phyloP scores from a whole-genome alignment of 2,888 invertebrate species.

The Melolontha melolontha region DNA sequence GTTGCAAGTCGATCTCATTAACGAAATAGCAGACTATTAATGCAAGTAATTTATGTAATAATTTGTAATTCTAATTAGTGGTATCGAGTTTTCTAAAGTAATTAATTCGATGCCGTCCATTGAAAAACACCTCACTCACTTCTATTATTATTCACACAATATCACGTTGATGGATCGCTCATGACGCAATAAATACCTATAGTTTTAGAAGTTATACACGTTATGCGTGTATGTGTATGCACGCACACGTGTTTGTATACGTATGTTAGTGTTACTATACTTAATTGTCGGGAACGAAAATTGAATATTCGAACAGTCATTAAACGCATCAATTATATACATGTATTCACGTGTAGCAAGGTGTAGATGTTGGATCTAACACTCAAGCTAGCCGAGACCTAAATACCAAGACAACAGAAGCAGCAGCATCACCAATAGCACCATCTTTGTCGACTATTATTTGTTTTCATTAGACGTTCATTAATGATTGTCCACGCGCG shows the following conservation, averaged over 20 bases:
- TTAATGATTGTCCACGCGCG: conserved; percentile 45
- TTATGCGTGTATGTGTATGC: conserved; percentile 11
- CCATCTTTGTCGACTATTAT: conserved; percentile 26
- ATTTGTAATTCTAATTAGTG: background rate
- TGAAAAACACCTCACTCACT: background rate
- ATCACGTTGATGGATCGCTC: conserved; percentile 1
- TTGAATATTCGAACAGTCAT: conserved; percentile 31
- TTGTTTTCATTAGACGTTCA: conserved; percentile 43
- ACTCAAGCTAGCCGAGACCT: too few species aligned
- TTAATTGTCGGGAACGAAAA: conserved; percentile 34
- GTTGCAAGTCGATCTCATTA: too few species aligned
- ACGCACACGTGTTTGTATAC: background rate
- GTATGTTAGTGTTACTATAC: conserved; percentile 1
- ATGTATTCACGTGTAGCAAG: conserved; percentile 26
- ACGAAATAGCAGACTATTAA: too few species aligned
- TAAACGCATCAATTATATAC: conserved; percentile 44
- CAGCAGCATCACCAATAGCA: conserved; percentile 10
- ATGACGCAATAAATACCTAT: conserved; percentile 28
- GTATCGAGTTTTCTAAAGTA: conserved; percentile 20
- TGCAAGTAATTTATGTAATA: too few species aligned
- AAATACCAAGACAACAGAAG: conserved; percentile 16
- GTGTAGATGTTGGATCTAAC: too few species aligned
- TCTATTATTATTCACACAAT: conserved; percentile 21
- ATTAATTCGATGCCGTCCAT: conserved; percentile 19
- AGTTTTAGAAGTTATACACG: conserved; percentile 7